Evolutionary conservation across 2,113 vertebrate genomes (phyloP).

Genomic region (Balaeniceps rex): DNA sequence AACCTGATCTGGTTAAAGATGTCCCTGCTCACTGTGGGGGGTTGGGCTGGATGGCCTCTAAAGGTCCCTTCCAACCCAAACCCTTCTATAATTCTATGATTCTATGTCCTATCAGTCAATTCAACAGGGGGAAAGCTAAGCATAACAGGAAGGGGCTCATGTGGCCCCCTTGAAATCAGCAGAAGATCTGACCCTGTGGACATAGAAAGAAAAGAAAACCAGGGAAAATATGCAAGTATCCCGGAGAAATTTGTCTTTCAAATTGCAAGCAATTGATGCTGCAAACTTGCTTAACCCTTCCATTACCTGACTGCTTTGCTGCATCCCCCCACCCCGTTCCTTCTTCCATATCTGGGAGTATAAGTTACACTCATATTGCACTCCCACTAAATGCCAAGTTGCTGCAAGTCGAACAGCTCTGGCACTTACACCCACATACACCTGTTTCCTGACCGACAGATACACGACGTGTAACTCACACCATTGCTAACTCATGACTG

Average conservation of each 20-base stretch:
- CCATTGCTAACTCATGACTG: not conserved
- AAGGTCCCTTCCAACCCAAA: too few relatives aligned
- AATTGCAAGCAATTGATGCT: not conserved
- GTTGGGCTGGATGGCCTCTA: too few relatives aligned
- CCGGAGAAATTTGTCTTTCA: not conserved
- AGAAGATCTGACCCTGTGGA: not conserved
- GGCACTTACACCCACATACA: constrained; percentile 14
- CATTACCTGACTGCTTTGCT: not conserved
- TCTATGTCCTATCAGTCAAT: not conserved
- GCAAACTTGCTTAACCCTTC: not conserved
- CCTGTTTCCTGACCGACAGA: constrained; percentile 29
- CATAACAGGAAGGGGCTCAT: fast-evolving
- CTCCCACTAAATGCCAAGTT: constrained; percentile 18
- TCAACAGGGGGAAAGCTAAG: not conserved
- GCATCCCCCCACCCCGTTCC: not conserved
- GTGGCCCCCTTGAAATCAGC: not conserved
- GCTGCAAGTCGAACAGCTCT: constrained; percentile 21
- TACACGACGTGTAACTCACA: not conserved
- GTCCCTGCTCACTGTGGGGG: too few relatives aligned
- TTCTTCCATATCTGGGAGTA: not conserved
- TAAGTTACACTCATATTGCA: not conserved
- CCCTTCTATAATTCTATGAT: not conserved
- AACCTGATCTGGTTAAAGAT: too few relatives aligned
- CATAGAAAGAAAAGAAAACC: not conserved
- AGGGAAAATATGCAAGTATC: not conserved